Evolutionary conservation across 2,797 vertebrate genomes (phyloP).

Genomic region (Hapalemur alaotrensis): DNA sequence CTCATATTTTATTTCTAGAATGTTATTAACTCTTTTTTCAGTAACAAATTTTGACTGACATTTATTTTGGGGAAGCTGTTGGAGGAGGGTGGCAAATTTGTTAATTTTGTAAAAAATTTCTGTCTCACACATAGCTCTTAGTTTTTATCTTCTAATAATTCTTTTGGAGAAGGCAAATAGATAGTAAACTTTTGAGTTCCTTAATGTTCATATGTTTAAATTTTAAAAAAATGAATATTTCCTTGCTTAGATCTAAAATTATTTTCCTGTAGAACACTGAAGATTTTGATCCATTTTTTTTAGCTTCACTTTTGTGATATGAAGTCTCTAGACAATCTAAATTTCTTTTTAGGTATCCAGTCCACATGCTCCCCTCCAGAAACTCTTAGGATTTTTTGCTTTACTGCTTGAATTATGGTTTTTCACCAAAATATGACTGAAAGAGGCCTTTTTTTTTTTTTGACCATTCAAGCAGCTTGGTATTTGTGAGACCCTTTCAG

Average conservation of each 20-base stretch:
- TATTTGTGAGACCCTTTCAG: neutral
- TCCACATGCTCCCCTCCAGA: accelerated
- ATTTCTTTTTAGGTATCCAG: neutral
- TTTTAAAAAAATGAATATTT: neutral
- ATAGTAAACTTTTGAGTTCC: neutral
- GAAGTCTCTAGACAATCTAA: neutral
- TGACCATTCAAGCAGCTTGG: neutral
- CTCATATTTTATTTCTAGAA: neutral
- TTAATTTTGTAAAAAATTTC: neutral
- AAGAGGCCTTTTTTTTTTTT: neutral
- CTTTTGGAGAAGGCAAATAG: neutral
- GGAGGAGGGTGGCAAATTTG: neutral
- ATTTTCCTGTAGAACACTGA: neutral
- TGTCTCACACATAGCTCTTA: neutral
- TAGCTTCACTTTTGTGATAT: neutral
- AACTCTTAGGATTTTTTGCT: neutral
- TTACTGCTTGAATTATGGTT: neutral
- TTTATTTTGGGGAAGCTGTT: neutral
- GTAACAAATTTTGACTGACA: neutral
- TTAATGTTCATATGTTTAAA: neutral
- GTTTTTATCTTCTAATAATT: neutral
- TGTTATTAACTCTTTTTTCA: neutral
- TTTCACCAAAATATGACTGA: neutral
- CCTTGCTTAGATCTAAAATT: neutral
- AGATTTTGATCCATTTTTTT: neutral